Percentiles rank a stretch among this genome's conserved stretches.
Conservation (phyloP, 37 sponge, comb jelly and placozoan species). For the Crambe crambe region DNA sequence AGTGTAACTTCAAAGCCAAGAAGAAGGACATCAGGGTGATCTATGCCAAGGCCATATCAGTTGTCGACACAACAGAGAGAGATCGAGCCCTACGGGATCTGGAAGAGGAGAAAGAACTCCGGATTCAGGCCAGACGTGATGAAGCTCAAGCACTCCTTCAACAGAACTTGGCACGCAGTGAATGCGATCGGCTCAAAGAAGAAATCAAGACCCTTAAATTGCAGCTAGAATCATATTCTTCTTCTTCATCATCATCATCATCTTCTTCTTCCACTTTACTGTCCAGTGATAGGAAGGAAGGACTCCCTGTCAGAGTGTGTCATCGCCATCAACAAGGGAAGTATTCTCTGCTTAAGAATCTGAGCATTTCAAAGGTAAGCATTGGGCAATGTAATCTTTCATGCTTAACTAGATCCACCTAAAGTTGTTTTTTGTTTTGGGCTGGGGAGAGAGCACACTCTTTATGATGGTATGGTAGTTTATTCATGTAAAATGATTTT, state of each 20-base stretch:
- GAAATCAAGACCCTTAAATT: slow-evolving; percentile 42
- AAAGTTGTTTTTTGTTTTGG: no score
- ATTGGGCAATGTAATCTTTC: no score
- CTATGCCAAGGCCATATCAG: slow-evolving; percentile 77
- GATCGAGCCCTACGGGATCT: slow-evolving; percentile 82
- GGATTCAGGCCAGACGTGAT: slow-evolving; percentile 60
- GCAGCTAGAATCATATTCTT: slow-evolving; percentile 16
- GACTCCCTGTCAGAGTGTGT: no score
- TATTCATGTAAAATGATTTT: slow-evolving; percentile 5
- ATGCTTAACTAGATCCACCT: no score
- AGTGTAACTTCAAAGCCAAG: slow-evolving; percentile 85
- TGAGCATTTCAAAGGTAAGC: slow-evolving; percentile 13
- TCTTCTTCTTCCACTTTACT: neutral
- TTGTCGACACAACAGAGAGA: slow-evolving; percentile 86
- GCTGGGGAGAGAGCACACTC: no score
- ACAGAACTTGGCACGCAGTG: slow-evolving; percentile 69
- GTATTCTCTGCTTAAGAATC: neutral
- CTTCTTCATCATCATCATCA: neutral
- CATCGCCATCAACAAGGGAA: no score
- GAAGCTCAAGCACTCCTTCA: slow-evolving; percentile 81
- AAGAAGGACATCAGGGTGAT: slow-evolving; percentile 76
- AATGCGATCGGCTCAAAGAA: slow-evolving; percentile 76
- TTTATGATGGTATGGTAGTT: no score
- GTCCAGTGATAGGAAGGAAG: neutral
- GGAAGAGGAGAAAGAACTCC: slow-evolving; percentile 57